These are phyloP conservation scores for Sparus aurata DNA, from an alignment of 2,797 vertebrate species.

Conservation along the genomic window DNA sequence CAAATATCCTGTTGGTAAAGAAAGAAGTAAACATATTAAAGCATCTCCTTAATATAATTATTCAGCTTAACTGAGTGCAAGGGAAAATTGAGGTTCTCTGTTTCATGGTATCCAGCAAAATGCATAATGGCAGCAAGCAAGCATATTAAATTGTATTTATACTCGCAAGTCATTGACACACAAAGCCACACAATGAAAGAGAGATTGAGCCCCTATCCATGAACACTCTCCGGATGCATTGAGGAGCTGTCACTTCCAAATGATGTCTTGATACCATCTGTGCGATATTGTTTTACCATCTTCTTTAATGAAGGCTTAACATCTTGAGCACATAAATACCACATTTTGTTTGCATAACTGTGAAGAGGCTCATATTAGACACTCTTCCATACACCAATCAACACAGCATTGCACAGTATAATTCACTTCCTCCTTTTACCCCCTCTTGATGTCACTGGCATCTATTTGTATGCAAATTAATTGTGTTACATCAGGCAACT, in stretches of 20 bases:
- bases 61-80: neutral
- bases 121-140: neutral
- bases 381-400: slow-evolving; percentile 43
- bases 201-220: slow-evolving; percentile 11
- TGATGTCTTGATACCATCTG: slow-evolving; percentile 46
- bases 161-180: slow-evolving; percentile 23
- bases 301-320: slow-evolving; percentile 37
- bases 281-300: slow-evolving; percentile 34
- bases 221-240: slow-evolving; percentile 19
- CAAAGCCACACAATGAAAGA: slow-evolving; percentile 23
- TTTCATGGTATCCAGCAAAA: neutral
- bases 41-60: neutral
- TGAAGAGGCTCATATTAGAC: slow-evolving; percentile 33
- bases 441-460: slow-evolving; percentile 48
- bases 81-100: slow-evolving; percentile 12
- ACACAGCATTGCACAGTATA: slow-evolving; percentile 27
- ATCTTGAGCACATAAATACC: slow-evolving; percentile 53
- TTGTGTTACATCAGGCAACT: slow-evolving; percentile 49
- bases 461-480: slow-evolving; percentile 69
- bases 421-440: slow-evolving; percentile 50
- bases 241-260: slow-evolving; percentile 39
- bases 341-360: slow-evolving; percentile 44
- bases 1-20: slow-evolving; percentile 6
- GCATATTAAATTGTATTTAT: slow-evolving; percentile 12
- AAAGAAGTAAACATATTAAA: neutral